Evolutionary conservation across 2,888 invertebrate genomes (phyloP).

Genomic region (Volucella inflata): DNA sequence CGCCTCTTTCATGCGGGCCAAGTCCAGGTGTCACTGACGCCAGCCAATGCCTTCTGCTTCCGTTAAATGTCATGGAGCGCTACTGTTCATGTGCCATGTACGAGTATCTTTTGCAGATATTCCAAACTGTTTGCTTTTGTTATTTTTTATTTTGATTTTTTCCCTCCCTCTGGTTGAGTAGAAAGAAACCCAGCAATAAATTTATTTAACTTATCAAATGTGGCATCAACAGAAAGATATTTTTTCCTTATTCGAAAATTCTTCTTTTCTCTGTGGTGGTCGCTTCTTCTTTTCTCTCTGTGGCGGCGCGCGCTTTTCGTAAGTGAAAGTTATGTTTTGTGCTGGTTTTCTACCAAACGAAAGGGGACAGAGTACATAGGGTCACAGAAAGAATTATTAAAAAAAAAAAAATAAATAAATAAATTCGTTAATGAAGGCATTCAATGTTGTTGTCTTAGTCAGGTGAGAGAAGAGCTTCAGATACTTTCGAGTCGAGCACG

Average conservation of each 20-base stretch:
- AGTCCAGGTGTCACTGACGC: constrained; percentile 8
- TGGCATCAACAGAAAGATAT: constrained; percentile 54
- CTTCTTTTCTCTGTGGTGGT: constrained; percentile 35
- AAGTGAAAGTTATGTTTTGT: constrained; percentile 68
- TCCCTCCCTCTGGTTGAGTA: constrained; percentile 23
- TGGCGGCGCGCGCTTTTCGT: constrained; percentile 32
- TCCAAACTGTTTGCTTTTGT: constrained; percentile 27
- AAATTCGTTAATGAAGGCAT: constrained; percentile 8
- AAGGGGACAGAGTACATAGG: constrained; percentile 17
- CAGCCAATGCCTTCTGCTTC: not conserved
- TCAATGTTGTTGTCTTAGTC: not conserved
- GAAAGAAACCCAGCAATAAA: constrained; percentile 59
- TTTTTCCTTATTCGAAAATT: constrained; percentile 49
- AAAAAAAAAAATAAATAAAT: not conserved
- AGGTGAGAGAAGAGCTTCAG: too few species aligned
- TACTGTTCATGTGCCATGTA: constrained; percentile 20
- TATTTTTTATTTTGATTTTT: constrained; percentile 4
- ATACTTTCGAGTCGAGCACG: constrained; percentile 2
- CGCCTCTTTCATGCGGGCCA: constrained; percentile 1
- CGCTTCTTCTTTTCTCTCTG: constrained; percentile 17
- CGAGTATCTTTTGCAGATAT: constrained; percentile 13
- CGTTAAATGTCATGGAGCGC: not conserved
- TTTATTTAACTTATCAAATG: constrained; percentile 66
- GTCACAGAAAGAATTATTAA: constrained; percentile 38
- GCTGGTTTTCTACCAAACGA: constrained; percentile 14